Conservation (phyloP, 2,113 vertebrate species). For the Casuarius casuarius region DNA sequence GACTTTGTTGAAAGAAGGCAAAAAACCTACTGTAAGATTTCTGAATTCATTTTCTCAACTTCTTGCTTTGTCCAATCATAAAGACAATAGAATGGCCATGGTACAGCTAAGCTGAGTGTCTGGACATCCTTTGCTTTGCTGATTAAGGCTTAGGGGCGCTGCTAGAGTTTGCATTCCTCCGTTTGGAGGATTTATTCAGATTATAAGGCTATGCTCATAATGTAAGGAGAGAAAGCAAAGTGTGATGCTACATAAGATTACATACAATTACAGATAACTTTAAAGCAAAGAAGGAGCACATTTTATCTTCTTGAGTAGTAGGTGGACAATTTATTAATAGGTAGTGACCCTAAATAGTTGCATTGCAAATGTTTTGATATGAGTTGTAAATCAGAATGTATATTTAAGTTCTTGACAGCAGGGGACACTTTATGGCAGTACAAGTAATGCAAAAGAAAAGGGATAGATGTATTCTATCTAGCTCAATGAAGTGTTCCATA, state of each 20-base stretch:
- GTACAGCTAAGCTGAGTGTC: background rate
- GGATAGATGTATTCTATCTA: background rate
- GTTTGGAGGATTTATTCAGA: background rate
- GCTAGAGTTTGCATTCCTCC: background rate
- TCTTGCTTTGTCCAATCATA: background rate
- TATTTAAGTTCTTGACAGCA: background rate
- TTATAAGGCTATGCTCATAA: background rate
- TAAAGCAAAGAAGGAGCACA: background rate
- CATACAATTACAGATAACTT: background rate
- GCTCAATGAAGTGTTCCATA: background rate
- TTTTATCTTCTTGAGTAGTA: background rate
- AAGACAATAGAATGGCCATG: background rate
- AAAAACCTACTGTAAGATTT: constrained; percentile 93
- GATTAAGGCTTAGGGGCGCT: background rate
- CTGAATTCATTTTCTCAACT: background rate
- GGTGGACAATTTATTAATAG: background rate
- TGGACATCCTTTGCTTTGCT: background rate
- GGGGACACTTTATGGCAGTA: background rate
- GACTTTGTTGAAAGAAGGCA: constrained; percentile 97
- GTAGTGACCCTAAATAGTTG: background rate
- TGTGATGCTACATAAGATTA: background rate
- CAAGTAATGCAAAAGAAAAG: background rate
- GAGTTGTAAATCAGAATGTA: background rate
- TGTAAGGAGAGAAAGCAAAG: background rate
- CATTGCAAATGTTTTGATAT: background rate